Evolutionary conservation across 2,113 vertebrate species (phyloP), one percentile per base, ranked within the genome.

Genomic region (Misgurnus mizolepis): DNA sequence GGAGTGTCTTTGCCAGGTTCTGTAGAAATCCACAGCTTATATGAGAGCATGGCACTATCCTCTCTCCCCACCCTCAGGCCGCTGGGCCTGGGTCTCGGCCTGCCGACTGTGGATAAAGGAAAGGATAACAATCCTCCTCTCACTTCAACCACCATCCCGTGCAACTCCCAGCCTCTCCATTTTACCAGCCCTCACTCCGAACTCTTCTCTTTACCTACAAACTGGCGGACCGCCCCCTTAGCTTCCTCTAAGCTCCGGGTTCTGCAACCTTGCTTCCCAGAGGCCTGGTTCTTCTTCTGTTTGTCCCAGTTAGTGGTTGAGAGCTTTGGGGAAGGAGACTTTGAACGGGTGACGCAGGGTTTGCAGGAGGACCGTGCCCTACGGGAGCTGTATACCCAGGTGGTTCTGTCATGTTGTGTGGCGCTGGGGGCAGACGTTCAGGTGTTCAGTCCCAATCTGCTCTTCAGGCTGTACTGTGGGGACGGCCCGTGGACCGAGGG

Each of bases 201-300:
- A 83, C 84, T 93, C 0, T 84, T 98, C 84, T 93, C 93, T 82
- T 88, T 98, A 66, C 96, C 98, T 7, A 86, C 91, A 22, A 94
- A 94, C 22, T 99, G 98, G 98, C 91, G 90, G 76, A 94, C 94
- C 34, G 89, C 91, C 0, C 95, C 95, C 0, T 85, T 96, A 60
- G 87, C 93, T 1, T 43, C 87, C 18, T 92, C 94, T 64, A 95
- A 92, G 84, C 79, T 96, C 74, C 91, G 84, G 70, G 94, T 95
- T 85, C 93, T 97, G 89, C 93, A 89, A 76, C 89, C 93, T 67
- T 87, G 92, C 76, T 98, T 99, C 89, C 96, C 98, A 7, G 93
- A 96, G 80, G 96, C 97, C 34, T 99, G 98, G 98, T 99, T 97
- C 90, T 89, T 87, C 4, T 99, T 98, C 76, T 87, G 93, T 66